These are phyloP conservation scores for Ctenosaura bakeri DNA, from an alignment of 2,797 vertebrate genomes.

Conservation along the genomic window DNA sequence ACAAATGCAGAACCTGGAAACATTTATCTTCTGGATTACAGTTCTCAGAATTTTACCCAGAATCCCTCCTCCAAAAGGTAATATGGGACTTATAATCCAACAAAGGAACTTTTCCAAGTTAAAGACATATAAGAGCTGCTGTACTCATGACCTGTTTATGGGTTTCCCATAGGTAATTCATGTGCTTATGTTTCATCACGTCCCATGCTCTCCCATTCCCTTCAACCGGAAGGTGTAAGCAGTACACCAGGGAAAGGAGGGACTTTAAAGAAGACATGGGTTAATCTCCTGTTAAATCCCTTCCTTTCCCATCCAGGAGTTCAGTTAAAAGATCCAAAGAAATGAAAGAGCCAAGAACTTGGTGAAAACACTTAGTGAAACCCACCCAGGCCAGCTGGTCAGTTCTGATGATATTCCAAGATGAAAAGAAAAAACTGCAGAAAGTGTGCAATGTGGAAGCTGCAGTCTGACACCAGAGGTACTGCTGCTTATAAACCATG, in stretches of 20 bases:
- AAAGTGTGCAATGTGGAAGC: not conserved
- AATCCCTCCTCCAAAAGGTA: no score
- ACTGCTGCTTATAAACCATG: constrained; percentile 32
- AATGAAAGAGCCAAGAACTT: not conserved
- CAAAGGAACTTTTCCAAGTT: no score
- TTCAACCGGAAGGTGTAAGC: not conserved
- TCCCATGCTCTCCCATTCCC: not conserved
- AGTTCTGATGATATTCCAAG: not conserved
- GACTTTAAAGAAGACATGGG: not conserved
- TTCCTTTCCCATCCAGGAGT: not conserved
- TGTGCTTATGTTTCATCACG: not conserved
- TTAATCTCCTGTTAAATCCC: not conserved
- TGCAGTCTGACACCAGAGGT: not conserved
- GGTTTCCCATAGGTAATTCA: not conserved
- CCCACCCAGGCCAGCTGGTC: not conserved
- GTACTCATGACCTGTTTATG: not conserved
- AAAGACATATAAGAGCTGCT: not conserved
- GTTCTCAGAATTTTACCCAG: no score
- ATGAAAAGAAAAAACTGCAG: not conserved
- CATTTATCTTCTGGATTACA: no score
- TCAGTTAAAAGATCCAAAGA: not conserved
- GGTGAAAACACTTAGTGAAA: not conserved
- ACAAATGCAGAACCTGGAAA: not conserved
- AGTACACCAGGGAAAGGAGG: not conserved
- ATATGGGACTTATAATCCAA: no score